phyloP scores from a whole-genome alignment of 1,140 invertebrate genomes.

The Formica exsecta region DNA sequence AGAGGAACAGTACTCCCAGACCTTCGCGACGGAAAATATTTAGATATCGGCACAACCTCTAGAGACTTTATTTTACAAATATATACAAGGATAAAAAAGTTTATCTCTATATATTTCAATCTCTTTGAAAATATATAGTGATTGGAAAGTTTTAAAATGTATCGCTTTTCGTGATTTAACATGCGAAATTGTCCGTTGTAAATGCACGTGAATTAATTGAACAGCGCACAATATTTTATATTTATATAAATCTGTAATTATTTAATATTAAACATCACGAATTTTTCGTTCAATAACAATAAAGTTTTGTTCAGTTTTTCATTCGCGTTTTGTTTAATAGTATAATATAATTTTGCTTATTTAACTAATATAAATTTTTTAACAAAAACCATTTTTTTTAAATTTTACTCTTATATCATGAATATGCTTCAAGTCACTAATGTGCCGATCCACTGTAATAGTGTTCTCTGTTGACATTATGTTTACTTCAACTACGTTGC shows the following conservation, averaged over 20 bases:
- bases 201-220: conserved; percentile 30
- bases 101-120: conserved; percentile 61
- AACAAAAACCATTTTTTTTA: background rate
- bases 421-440: background rate
- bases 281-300: background rate
- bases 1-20: conserved; percentile 47
- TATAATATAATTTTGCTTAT: background rate
- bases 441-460: background rate
- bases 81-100: conserved; percentile 61
- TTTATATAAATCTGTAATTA: conserved; percentile 1
- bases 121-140: background rate
- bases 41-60: conserved; percentile 62
- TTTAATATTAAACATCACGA: background rate
- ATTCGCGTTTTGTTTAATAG: background rate
- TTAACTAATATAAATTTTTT: background rate
- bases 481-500: background rate
- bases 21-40: conserved; percentile 67
- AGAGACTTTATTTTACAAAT: conserved; percentile 69
- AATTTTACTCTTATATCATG: background rate
- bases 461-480: background rate
- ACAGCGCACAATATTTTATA: background rate
- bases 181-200: background rate
- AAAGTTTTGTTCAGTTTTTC: no score
- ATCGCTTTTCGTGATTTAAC: background rate
- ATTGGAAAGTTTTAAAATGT: conserved; percentile 20